Evolutionary conservation across 2,888 invertebrate species (phyloP).

Genomic region (Netelia virgata): DNA sequence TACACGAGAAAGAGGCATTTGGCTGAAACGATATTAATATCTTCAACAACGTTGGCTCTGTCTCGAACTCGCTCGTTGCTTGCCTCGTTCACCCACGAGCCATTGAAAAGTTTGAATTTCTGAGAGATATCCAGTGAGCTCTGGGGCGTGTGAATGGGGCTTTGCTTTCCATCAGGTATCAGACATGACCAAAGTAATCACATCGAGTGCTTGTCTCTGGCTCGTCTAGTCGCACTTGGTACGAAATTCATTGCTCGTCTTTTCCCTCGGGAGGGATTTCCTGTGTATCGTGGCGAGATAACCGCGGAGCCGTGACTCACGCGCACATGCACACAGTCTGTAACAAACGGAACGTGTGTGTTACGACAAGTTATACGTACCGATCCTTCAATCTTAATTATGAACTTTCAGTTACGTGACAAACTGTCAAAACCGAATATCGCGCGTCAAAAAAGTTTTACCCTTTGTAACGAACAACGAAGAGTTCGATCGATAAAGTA

Average conservation of each 20-base stretch:
- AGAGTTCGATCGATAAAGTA: no score
- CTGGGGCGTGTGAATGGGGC: not conserved
- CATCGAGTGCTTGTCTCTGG: conserved; percentile 59
- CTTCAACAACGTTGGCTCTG: conserved; percentile 1
- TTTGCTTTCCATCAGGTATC: conserved; percentile 43
- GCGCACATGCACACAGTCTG: no score
- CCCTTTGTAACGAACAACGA: no score
- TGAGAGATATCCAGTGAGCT: not conserved
- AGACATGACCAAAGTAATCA: conserved; percentile 62
- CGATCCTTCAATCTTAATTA: conserved; percentile 12
- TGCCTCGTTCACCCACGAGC: conserved; percentile 24
- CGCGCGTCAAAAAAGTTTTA: no score
- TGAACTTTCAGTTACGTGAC: no score
- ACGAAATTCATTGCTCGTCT: conserved; percentile 47
- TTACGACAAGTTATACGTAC: not conserved
- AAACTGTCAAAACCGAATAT: no score
- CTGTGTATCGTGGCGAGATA: no score
- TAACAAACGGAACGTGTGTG: no score
- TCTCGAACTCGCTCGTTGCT: not conserved
- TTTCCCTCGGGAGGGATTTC: not conserved
- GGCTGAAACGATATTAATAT: conserved; percentile 3
- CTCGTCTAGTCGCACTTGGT: conserved; percentile 43
- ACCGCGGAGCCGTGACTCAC: no score
- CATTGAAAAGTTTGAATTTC: conserved; percentile 48
- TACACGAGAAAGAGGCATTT: not conserved